Base-by-base conservation (phyloP, 2,888 invertebrate species). In the Chydorus sphaericus region DNA sequence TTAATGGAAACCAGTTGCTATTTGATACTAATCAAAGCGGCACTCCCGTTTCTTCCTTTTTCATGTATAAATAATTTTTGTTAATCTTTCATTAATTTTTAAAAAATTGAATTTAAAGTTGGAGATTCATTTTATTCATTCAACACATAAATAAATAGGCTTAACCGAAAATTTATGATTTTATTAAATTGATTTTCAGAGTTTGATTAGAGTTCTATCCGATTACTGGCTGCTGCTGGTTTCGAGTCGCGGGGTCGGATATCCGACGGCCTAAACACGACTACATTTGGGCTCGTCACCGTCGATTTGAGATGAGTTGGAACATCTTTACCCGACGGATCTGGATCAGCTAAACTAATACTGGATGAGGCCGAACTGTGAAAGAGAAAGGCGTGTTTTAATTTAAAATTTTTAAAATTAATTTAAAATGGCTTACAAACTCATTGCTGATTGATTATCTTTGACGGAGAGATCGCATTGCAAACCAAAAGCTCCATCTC, bases 401-500 rank as follows among this genome's bases (percentile, higher is more conserved):
- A n/a, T n/a, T n/a, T 6, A 23, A 52, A 6, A 31, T 67, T 61
- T 73, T 70, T 59, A 76, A 69, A 62, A 73, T 70, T 3, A 30
- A 31, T 26, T 4, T 14, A 51, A 11, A 36, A 39, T 10, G 54
- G 11, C 44, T 20, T 49, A 26, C 75, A 74, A 56, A 73, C 74
- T 48, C 79, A 75, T 67, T 61, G 62, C 73, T 70, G 4, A 75
- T 18, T 75, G 72, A 26, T 76, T 62, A 61, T 73, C 74, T 60
- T 75, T 69, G 1, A 77, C 75, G 36, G 75, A 71, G 63, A 79
- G 79, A 66, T 81, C 79, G 61, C 81, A 81, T 66, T 79, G 77
- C 59, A 81, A 65, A 14, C 75, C 76, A 64, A 81, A 80, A 36
- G 81, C 81, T 4, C 79, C 77, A 64, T 80, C 79, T 2, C 79